A percentile compares a stretch with the other conserved stretches of the same genome.
phyloP scores from a whole-genome alignment of 2,888 invertebrate genomes.

The Agrochola litura region DNA sequence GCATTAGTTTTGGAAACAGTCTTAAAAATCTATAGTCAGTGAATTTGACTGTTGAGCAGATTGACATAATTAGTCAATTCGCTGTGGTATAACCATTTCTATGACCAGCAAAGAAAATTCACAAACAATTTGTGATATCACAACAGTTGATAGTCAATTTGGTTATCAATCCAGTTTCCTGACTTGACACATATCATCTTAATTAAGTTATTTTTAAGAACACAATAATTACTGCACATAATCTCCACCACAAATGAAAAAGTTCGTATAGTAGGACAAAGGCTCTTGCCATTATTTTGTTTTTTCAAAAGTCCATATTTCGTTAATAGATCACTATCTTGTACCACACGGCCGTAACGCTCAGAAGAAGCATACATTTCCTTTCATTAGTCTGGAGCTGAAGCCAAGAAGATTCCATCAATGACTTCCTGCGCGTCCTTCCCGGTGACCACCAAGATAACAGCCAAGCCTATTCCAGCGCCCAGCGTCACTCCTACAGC shows the following conservation, averaged over 20 bases:
- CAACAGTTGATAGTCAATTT: background rate
- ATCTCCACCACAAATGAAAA: slow-evolving; percentile 21
- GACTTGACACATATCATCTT: background rate
- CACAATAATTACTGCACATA: slow-evolving; percentile 18
- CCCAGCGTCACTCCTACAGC: slow-evolving; percentile 82
- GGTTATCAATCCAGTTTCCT: background rate
- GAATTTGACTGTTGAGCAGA: background rate
- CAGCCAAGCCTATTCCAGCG: slow-evolving; percentile 78
- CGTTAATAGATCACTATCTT: slow-evolving; percentile 23
- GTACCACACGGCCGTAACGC: background rate
- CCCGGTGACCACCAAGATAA: slow-evolving; percentile 71
- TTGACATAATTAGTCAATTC: background rate
- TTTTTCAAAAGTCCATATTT: slow-evolving; percentile 21
- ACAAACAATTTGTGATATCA: background rate
- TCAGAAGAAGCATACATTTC: background rate
- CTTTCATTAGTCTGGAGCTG: slow-evolving; percentile 68
- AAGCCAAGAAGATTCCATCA: slow-evolving; percentile 71
- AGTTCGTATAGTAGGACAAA: background rate
- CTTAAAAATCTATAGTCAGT: background rate
- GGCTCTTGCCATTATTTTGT: background rate
- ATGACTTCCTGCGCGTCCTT: slow-evolving; percentile 69
- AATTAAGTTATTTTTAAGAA: slow-evolving; percentile 13
- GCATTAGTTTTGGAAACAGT: slow-evolving; percentile 18
- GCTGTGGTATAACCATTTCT: no score
- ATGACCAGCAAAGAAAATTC: background rate